Evolutionary conservation across 2,888 invertebrate species (phyloP).

Genomic region (Amaurobius ferox): DNA sequence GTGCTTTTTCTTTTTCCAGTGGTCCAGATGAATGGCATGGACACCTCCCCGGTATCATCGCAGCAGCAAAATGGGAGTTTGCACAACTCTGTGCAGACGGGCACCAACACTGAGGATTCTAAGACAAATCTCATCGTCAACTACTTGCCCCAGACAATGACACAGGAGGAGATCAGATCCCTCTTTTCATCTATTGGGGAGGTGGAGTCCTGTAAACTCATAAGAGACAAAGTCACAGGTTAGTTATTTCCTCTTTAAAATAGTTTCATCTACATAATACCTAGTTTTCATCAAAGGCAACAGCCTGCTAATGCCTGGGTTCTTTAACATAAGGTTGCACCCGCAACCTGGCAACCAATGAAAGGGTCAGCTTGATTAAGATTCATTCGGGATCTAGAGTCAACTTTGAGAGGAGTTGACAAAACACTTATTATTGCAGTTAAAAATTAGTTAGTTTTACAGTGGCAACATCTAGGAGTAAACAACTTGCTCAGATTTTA

Average conservation of each 20-base stretch:
- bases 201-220: slow-evolving; percentile 99
- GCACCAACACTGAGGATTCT: slow-evolving; percentile 86
- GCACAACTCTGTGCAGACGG: slow-evolving; percentile 73
- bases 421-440: too few species aligned
- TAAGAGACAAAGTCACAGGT: slow-evolving; percentile 95
- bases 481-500: too few species aligned
- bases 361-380: too few species aligned
- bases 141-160: slow-evolving; percentile 99
- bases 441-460: too few species aligned
- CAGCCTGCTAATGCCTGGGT: too few species aligned
- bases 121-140: slow-evolving; percentile 99
- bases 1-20: slow-evolving; percentile 47
- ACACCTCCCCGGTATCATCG: slow-evolving; percentile 69
- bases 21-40: slow-evolving; percentile 74
- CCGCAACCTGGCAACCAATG: too few species aligned
- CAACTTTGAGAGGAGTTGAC: too few species aligned
- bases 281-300: too few species aligned
- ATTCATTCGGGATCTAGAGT: too few species aligned
- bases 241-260: slow-evolving; percentile 31
- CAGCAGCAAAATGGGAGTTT: slow-evolving; percentile 72
- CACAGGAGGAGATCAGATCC: slow-evolving; percentile 98
- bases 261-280: too few species aligned
- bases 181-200: slow-evolving; percentile 99
- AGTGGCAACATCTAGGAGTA: too few species aligned
- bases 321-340: too few species aligned